phyloP scores from a whole-genome alignment of 1,140 invertebrate genomes.

The Lepidurus packardi region DNA sequence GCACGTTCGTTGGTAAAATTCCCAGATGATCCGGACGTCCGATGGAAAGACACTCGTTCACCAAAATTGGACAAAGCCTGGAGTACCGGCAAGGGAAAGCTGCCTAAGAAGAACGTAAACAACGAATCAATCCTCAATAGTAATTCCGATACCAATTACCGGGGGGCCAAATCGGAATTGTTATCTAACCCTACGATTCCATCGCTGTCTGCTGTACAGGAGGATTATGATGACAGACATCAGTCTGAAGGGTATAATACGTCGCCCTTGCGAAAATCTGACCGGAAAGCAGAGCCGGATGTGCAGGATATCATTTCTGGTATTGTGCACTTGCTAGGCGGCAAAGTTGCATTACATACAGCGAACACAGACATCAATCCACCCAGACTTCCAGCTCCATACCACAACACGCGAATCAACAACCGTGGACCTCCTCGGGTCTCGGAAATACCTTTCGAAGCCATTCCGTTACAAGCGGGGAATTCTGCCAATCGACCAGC shows the following conservation, averaged over 20 bases:
- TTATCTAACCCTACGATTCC: not conserved
- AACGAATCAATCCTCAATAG: not conserved
- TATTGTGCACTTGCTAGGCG: constrained; percentile 79
- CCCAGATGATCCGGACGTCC: not conserved
- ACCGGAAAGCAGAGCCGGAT: constrained; percentile 57
- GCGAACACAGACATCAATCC: constrained; percentile 36
- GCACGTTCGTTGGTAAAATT: constrained; percentile 10
- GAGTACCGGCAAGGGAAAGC: not conserved
- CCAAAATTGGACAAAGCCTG: not conserved
- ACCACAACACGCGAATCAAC: constrained; percentile 62
- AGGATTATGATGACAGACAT: not conserved
- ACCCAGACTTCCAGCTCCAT: constrained; percentile 46
- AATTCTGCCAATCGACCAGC: constrained; percentile 31
- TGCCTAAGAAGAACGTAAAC: not conserved
- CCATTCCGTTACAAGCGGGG: constrained; percentile 58
- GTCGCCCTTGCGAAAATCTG: constrained; percentile 25
- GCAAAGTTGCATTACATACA: constrained; percentile 62
- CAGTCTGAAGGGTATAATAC: not conserved
- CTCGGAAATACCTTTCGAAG: constrained; percentile 62
- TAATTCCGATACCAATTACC: not conserved
- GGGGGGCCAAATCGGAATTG: not conserved
- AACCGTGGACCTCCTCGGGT: constrained; percentile 79
- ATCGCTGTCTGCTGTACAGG: not conserved
- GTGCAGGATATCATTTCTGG: constrained; percentile 87
- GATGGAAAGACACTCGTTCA: not conserved